Evolutionary conservation across 2,797 vertebrate species (phyloP), one percentile per base, ranked within the genome.

Genomic region (Lindbergichthys nudifrons): DNA sequence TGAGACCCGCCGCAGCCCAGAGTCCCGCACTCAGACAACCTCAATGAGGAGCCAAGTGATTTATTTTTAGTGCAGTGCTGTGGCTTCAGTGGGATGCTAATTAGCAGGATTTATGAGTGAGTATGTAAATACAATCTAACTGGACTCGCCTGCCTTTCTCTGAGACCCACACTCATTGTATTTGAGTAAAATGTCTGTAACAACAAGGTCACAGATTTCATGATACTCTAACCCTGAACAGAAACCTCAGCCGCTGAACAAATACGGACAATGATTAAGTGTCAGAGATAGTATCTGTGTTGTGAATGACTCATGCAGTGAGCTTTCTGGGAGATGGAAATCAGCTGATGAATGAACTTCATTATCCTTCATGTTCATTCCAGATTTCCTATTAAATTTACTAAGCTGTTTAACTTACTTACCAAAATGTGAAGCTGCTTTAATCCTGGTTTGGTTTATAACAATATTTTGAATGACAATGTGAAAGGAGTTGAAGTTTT

Each of bases 231-330:
- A 6, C 0, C 13, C 19, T 3, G 21, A 52, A 62, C 1, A 7
- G 26, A 57, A 51, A 46, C 36, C 21, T 6, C 42, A 13, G 26
- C 6, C 9, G 2, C 65, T 26, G 30, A 64, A 32, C 51, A 43
- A 39, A 68, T 63, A 11, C 30, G 46, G 11, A 51, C 12, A n/a
- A 52, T 9, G 12, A 57, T n/a, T 7, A 10, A 19, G 6, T 15
- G 21, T 47, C 70, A 47, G 8, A 60, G 61, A 53, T 30, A 23
- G 57, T 8, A 14, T 70, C 54, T 54, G 77, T 58, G 69, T 7
- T 77, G 65, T 46, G 65, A 59, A 43, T 70, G 65, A 74, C 62
- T 57, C 69, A 73, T 77, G 69, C 58, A 63, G 64, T 6, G 4
- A 59, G 53, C 71, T 41, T 51, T 64, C 26, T 19, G 53, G 64